These are phyloP conservation scores for Trichonephila inaurata DNA, from an alignment of 1,140 invertebrate genomes.

Conservation along the genomic window DNA sequence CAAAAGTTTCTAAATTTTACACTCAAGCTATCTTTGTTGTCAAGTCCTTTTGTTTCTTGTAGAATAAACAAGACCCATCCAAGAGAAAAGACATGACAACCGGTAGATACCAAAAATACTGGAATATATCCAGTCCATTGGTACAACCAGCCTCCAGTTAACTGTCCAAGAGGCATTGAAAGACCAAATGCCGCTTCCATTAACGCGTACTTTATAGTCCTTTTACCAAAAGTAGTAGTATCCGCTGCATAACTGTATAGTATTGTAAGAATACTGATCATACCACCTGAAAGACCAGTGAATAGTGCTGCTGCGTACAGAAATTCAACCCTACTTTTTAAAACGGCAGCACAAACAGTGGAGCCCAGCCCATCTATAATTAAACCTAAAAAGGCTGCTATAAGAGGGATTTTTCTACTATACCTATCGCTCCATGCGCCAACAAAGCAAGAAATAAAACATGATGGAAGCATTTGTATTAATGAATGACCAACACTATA, in stretches of 20 bases:
- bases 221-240: constrained; percentile 14
- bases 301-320: constrained; percentile 21
- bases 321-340: constrained; percentile 23
- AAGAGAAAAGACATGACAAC: constrained; percentile 1
- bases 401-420: constrained; percentile 55
- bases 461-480: constrained; percentile 34
- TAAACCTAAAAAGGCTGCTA: constrained; percentile 21
- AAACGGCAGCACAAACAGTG: background rate
- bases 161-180: constrained; percentile 34
- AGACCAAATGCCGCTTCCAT: constrained; percentile 41
- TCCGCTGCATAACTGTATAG: constrained; percentile 62
- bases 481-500: constrained; percentile 44
- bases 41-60: constrained; percentile 52
- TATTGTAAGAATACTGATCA: constrained; percentile 42
- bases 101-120: constrained; percentile 36
- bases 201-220: constrained; percentile 62
- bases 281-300: constrained; percentile 54
- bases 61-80: constrained; percentile 49
- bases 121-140: constrained; percentile 38
- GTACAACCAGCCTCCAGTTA: constrained; percentile 48
- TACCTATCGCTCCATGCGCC: constrained; percentile 69
- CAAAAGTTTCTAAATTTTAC: constrained; percentile 29
- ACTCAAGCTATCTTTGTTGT: constrained; percentile 33
- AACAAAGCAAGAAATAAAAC: constrained; percentile 30
- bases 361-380: constrained; percentile 43